Base-by-base conservation (phyloP, 2,797 vertebrate genomes). In the Myotis findleyi region DNA sequence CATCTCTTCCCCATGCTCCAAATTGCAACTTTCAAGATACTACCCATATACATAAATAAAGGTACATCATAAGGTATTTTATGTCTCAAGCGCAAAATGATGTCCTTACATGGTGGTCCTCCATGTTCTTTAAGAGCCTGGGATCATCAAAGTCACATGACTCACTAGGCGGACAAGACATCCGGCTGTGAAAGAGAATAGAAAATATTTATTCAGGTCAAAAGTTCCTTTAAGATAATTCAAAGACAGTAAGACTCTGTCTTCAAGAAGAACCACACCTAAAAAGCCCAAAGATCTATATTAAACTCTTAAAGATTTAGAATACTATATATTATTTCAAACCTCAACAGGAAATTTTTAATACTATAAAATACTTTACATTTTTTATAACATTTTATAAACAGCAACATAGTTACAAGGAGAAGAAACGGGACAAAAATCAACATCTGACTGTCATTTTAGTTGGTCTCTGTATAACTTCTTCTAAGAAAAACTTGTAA, bases 131-230 rank as follows among this genome's bases (percentile, higher is more conserved):
- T 97, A 99, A 98, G 79, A 99, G 99, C 84, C 99, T 97, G 11
- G 99, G 99, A 96, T 99, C 99, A 73, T 99, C 99, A 96, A 99
- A 99, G 98, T 99, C 99, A n/a, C 99, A 99, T 0, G 99, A 99
- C 96, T 99, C 98, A 97, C 98, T 99, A 96, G 95, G 98, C 91
- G 99, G 97, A 62, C 99, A 99, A 68, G 99, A 98, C 92, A 99
- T 98, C 96, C 99, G 99, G 96, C 99, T 99, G 97, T 71, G 94
- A 97, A 49, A 94, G 33, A 96, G 36, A 96, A 91, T 4, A 90
- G 49, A 51, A 68, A 59, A 41, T 62, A 85, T 16, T 21, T 16
- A 89, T 69, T 59, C 49, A 47, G 25, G 41, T 87, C 20, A 80
- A 73, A 93, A 62, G n/a, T 47, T 79, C 47, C 62, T 79, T 59